Evolutionary conservation across 2,888 invertebrate species (phyloP).

Genomic region (Nomada fabriciana): DNA sequence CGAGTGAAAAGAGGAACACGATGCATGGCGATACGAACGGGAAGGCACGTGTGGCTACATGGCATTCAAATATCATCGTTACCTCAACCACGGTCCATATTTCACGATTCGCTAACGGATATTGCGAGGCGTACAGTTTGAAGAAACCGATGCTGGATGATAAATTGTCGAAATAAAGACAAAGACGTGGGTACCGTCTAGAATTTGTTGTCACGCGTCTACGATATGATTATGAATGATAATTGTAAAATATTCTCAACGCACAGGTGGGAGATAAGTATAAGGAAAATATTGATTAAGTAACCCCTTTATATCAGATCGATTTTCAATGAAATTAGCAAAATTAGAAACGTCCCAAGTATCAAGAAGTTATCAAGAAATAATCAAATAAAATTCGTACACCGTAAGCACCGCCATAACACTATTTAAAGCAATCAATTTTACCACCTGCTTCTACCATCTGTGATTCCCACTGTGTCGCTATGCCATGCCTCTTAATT

Average conservation of each 20-base stretch:
- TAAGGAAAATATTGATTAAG: no score
- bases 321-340: no score
- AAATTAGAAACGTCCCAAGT: no score
- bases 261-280: no score
- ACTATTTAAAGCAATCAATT: neutral
- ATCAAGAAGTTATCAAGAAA: neutral
- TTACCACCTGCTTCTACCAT: neutral
- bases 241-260: no score
- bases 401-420: neutral
- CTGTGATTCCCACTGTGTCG: neutral
- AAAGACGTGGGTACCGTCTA: neutral
- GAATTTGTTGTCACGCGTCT: neutral
- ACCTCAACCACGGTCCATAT: slow-evolving; percentile 32
- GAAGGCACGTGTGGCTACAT: neutral
- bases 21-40: neutral
- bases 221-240: no score
- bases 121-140: slow-evolving; percentile 24
- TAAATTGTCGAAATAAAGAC: slow-evolving; percentile 45
- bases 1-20: neutral
- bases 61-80: slow-evolving; percentile 17
- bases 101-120: slow-evolving; percentile 38
- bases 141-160: slow-evolving; percentile 27
- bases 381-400: neutral
- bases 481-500: neutral
- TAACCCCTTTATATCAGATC: no score